Conservation (phyloP, 2,113 vertebrate genomes). For the Proteles cristata region DNA sequence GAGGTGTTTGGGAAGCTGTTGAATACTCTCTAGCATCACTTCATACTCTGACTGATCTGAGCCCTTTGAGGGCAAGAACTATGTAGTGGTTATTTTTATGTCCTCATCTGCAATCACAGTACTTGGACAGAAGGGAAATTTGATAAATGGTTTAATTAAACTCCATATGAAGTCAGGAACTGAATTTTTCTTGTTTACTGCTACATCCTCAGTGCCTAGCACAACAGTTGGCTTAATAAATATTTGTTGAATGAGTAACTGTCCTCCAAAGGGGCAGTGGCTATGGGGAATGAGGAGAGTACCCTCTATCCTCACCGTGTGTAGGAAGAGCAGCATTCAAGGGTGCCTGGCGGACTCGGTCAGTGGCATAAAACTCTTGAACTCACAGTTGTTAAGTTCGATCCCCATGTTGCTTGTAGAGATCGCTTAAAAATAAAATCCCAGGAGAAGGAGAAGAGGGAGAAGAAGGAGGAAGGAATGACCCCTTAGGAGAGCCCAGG, state of each 20-base stretch:
- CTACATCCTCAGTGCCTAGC: neutral
- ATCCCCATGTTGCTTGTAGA: too few species aligned
- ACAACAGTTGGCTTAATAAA: neutral
- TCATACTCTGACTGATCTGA: neutral
- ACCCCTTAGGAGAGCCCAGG: neutral
- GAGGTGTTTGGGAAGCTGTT: neutral
- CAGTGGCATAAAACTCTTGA: too few species aligned
- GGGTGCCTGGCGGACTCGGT: too few species aligned
- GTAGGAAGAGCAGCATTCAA: neutral
- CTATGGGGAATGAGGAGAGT: neutral
- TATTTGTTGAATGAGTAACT: neutral
- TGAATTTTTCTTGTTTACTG: neutral
- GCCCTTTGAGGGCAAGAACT: neutral
- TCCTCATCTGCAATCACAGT: neutral
- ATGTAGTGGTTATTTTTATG: neutral
- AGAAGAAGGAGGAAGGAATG: neutral
- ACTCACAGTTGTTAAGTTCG: too few species aligned
- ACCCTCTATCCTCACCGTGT: neutral
- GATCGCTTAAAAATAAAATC: neutral
- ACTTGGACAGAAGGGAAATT: neutral
- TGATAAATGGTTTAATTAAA: slow-evolving; percentile 18
- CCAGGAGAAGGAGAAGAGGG: neutral
- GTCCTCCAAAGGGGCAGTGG: neutral
- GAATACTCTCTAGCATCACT: neutral
- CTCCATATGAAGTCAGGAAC: neutral